Evolutionary conservation across 2,797 vertebrate species (phyloP).

Genomic region (Falco novaeseelandiae): DNA sequence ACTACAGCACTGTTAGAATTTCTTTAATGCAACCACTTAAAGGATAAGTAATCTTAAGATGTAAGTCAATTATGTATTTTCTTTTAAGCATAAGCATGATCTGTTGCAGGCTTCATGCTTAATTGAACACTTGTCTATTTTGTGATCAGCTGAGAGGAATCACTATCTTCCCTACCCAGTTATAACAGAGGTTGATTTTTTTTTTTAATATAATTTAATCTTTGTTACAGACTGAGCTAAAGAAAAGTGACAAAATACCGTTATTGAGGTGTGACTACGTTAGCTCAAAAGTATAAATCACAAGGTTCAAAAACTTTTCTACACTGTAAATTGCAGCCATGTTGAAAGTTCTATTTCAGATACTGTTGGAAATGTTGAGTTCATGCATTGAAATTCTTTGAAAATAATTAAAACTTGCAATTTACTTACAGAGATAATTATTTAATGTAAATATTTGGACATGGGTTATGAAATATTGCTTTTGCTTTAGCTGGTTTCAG

Average conservation of each 20-base stretch:
- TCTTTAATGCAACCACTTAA: not conserved
- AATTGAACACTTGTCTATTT: not conserved
- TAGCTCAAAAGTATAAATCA: not conserved
- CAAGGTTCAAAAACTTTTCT: not conserved
- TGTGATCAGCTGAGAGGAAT: not conserved
- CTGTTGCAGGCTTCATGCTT: not conserved
- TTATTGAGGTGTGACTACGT: not conserved
- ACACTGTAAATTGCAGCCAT: not conserved
- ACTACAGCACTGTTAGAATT: not conserved
- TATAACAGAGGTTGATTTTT: not conserved
- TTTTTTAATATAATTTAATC: not conserved
- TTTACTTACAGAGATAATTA: not conserved
- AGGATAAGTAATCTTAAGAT: not conserved
- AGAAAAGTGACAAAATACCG: not conserved
- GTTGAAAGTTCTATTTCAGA: not conserved
- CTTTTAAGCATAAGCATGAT: not conserved
- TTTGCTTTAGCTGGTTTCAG: not conserved
- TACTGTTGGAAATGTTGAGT: not conserved
- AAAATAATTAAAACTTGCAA: not conserved
- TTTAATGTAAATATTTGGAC: not conserved
- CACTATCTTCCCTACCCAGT: not conserved
- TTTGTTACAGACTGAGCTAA: not conserved
- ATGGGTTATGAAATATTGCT: not conserved
- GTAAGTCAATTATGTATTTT: not conserved
- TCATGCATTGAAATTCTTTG: not conserved